Evolutionary conservation across 2,113 vertebrate species (phyloP).

Genomic region (Eolophus roseicapilla): DNA sequence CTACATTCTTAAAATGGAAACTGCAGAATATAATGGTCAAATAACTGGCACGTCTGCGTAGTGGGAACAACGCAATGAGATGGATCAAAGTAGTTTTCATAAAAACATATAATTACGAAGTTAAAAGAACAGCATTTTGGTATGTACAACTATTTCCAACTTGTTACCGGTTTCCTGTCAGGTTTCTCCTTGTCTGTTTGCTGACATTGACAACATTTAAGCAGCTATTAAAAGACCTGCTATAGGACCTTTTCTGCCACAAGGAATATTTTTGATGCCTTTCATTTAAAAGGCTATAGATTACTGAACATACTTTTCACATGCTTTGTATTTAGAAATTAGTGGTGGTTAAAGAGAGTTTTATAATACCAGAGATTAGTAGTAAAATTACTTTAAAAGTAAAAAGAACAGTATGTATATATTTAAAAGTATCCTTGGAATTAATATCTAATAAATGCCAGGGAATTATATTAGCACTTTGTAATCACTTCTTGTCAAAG

Average conservation of each 20-base stretch:
- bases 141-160: conserved; percentile 52
- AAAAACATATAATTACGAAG: not conserved
- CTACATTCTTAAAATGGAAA: conserved; percentile 99
- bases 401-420: conserved; percentile 69
- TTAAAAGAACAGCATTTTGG: conserved; percentile 27
- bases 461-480: conserved; percentile 76
- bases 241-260: conserved; percentile 62
- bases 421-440: conserved; percentile 71
- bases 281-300: conserved; percentile 69
- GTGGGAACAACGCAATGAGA: not conserved
- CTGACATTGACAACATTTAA: conserved; percentile 16
- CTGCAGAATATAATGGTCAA: conserved; percentile 95
- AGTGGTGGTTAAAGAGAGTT: conserved; percentile 73
- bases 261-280: conserved; percentile 71
- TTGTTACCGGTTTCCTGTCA: conserved; percentile 27
- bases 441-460: conserved; percentile 71
- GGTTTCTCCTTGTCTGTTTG: conserved; percentile 33
- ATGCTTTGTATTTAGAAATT: conserved; percentile 72
- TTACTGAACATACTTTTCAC: conserved; percentile 73
- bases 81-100: conserved; percentile 19
- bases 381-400: conserved; percentile 69
- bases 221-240: conserved; percentile 47
- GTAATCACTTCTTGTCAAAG: conserved; percentile 67
- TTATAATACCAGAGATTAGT: conserved; percentile 73
- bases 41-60: conserved; percentile 84